A percentile compares a stretch with the other conserved stretches of the same genome.
phyloP scores from a whole-genome alignment of 2,797 vertebrate species.

The Bradypus variegatus region DNA sequence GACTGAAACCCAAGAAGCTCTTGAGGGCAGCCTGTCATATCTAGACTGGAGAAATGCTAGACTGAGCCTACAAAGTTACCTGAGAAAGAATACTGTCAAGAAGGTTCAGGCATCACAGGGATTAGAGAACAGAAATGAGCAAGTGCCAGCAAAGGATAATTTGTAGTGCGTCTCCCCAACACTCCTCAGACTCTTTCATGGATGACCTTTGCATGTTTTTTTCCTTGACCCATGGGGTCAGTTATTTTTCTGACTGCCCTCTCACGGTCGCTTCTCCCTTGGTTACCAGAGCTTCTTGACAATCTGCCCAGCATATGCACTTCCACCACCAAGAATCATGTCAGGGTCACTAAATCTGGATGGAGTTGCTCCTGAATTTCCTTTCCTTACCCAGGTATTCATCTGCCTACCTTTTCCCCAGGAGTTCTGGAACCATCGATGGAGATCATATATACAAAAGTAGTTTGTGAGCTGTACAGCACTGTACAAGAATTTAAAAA shows the following conservation, averaged over 20 bases:
- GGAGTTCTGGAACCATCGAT: not conserved
- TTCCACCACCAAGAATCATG: not conserved
- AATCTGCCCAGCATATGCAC: not conserved
- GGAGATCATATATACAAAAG: conserved; percentile 13
- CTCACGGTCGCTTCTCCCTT: not conserved
- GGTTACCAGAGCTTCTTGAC: not conserved
- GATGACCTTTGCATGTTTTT: not conserved
- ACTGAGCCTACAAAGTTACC: not conserved
- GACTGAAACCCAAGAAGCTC: not conserved
- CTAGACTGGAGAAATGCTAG: not conserved
- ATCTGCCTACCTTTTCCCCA: not conserved
- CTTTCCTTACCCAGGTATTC: not conserved
- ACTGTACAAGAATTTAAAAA: not conserved
- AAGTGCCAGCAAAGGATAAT: not conserved
- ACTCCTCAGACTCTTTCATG: not conserved
- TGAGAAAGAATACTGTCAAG: not conserved
- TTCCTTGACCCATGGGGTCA: not conserved
- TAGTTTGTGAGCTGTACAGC: not conserved
- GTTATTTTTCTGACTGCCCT: not conserved
- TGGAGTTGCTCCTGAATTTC: not conserved
- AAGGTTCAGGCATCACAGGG: not conserved
- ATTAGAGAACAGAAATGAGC: not conserved
- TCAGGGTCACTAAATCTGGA: not conserved
- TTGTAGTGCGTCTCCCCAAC: not conserved
- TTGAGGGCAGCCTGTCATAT: not conserved